Base-by-base conservation (phyloP, 2,797 vertebrate genomes). In the Serranus cabrilla region DNA sequence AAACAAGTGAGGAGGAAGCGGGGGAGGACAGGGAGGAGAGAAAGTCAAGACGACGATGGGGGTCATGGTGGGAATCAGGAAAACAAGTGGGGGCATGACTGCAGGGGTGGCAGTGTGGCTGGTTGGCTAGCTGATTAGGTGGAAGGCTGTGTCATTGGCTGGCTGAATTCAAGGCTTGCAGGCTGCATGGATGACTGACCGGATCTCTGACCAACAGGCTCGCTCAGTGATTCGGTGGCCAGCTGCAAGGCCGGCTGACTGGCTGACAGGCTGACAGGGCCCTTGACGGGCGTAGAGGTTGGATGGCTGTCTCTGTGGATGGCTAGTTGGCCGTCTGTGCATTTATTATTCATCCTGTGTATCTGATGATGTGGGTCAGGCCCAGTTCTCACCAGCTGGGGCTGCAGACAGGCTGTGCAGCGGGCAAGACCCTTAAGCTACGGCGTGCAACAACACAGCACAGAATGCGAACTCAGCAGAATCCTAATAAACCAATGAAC, bases 311-410 rank as follows among this genome's bases (percentile, higher is more conserved):
- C 84, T 84, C 63, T 42, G 73, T 51, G 86, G 83, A 85, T 66
- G 74, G 76, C 74, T 75, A 73, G 74, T 58, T 89, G 78, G 74
- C 77, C 75, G 80, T 54, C 70, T 66, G 71, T 63, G 74, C 85
- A 91, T 93, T 93, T 81, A 93, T 94, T 92, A 93, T 93, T 93
- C 81, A 93, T 89, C 58, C 66, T 71, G 76, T 87, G 88, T 83
- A 83, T 83, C 83, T 90, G 86, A 89, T 89, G 83, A 93, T 93
- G 88, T 90, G 89, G 92, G 90, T 92, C 89, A 91, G 77, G 82
- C 79, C 89, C 86, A 75, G 77, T 74, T 86, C 56, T 57, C 40
- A 74, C 72, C 87, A 76, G 78, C 74, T 72, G 80, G 74, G 77
- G 71, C 46, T 74, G 69, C 78, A 83, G 71, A 79, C 68, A 73